Percentiles rank a stretch among this genome's conserved stretches.
These are phyloP conservation scores for Clarias laeviceps DNA, from an alignment of 2,797 vertebrate genomes.

Conservation along the genomic window DNA sequence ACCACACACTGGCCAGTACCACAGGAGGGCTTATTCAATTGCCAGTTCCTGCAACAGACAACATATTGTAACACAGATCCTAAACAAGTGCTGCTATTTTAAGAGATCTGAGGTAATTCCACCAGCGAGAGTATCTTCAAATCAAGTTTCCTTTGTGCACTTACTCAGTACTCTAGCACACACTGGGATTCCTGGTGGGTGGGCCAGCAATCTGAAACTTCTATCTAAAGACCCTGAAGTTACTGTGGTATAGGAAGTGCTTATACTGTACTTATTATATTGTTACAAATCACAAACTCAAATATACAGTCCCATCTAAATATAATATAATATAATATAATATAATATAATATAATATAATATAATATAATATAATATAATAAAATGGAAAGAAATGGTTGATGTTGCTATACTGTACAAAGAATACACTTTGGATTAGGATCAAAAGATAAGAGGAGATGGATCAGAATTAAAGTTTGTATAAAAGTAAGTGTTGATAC, in stretches of 20 bases:
- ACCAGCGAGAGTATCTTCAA: not conserved
- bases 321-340: no score
- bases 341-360: no score
- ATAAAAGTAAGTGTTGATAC: no score
- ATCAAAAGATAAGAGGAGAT: no score
- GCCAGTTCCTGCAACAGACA: constrained; percentile 85
- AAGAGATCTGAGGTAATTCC: constrained; percentile 13
- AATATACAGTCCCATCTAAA: not conserved
- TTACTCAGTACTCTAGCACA: not conserved
- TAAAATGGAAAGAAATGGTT: no score
- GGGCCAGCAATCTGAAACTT: not conserved
- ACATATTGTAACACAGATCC: constrained; percentile 28
- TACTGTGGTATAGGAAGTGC: not conserved
- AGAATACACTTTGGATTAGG: no score
- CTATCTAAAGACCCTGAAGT: not conserved
- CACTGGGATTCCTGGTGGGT: not conserved
- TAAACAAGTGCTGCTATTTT: constrained; percentile 13
- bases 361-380: no score
- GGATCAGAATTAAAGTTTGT: no score
- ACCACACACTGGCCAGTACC: constrained; percentile 88
- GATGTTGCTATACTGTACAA: no score
- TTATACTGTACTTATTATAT: not conserved
- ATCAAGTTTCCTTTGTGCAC: constrained; percentile 10
- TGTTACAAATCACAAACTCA: not conserved
- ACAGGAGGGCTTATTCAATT: constrained; percentile 89